phyloP scores from a whole-genome alignment of 2,113 vertebrate species.

The Oplegnathus fasciatus region DNA sequence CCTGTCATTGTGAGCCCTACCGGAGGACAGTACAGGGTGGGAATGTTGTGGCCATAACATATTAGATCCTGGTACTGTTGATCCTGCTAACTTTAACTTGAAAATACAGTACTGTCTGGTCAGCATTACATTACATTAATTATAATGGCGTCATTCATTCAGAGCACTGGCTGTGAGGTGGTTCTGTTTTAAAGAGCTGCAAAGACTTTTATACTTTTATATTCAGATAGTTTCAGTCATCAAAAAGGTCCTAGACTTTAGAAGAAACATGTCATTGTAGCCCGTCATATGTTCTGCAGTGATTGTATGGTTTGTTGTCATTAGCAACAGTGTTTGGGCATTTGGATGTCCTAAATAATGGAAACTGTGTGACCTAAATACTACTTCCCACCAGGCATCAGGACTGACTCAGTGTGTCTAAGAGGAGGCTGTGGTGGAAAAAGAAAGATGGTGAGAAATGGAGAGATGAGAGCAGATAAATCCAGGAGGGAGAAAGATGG shows the following conservation, averaged over 20 bases:
- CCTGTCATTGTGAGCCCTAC: constrained; percentile 5
- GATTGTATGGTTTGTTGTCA: constrained; percentile 56
- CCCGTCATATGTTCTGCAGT: constrained; percentile 18
- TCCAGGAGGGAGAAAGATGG: background rate
- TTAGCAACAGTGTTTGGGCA: constrained; percentile 64
- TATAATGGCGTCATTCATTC: background rate
- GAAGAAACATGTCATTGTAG: background rate
- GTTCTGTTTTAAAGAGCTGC: background rate
- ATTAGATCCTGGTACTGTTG: constrained; percentile 19
- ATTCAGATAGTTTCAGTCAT: background rate
- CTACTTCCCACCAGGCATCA: constrained; percentile 36
- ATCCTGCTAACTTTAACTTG: background rate
- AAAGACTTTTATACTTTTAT: background rate
- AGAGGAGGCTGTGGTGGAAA: constrained; percentile 23
- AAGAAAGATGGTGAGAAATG: constrained; percentile 7
- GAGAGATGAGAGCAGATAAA: background rate
- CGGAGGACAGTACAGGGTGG: constrained; percentile 7
- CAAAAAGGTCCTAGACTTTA: background rate
- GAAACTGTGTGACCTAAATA: constrained; percentile 70
- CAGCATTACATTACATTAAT: background rate
- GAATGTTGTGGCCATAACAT: constrained; percentile 36
- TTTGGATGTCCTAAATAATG: constrained; percentile 63
- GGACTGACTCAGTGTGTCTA: constrained; percentile 52
- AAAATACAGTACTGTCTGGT: constrained; percentile 8
- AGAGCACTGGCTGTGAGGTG: background rate